Conservation (phyloP, 2,113 vertebrate genomes). For the Aythya baeri region DNA sequence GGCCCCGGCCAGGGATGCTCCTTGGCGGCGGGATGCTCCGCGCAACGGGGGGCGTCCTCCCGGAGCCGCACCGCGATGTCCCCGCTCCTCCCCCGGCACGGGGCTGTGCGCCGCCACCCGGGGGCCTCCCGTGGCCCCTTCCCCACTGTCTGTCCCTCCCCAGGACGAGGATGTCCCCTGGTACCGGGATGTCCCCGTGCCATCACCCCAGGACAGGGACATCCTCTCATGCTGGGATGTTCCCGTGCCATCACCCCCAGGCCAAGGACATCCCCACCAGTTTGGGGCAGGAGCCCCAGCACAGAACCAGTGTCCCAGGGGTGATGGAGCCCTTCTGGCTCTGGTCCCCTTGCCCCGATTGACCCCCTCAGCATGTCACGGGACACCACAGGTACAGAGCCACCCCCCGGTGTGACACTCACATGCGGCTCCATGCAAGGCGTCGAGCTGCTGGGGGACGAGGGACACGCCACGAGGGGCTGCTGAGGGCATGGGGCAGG, state of each 20-base stretch:
- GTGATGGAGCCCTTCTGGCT: neutral
- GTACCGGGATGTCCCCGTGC: neutral
- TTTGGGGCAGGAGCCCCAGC: neutral
- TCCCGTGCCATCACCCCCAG: neutral
- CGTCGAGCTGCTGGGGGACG: neutral
- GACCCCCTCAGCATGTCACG: accelerated
- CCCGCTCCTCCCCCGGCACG: too few species aligned
- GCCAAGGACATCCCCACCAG: neutral
- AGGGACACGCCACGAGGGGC: neutral
- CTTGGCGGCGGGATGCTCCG: too few species aligned
- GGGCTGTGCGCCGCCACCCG: neutral
- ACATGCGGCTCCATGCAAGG: neutral
- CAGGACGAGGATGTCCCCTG: neutral
- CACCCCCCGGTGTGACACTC: neutral
- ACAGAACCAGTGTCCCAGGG: accelerated
- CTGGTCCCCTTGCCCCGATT: neutral
- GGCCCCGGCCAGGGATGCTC: too few species aligned
- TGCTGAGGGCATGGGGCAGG: neutral
- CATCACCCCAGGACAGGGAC: neutral
- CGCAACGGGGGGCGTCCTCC: too few species aligned
- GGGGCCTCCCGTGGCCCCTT: neutral
- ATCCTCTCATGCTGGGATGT: too few species aligned
- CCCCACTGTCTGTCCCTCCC: neutral
- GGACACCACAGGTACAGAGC: neutral
- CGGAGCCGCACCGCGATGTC: too few species aligned